Evolutionary conservation across 2,797 vertebrate species (phyloP), one percentile per base, ranked within the genome.

Genomic region (Hipposideros larvatus): DNA sequence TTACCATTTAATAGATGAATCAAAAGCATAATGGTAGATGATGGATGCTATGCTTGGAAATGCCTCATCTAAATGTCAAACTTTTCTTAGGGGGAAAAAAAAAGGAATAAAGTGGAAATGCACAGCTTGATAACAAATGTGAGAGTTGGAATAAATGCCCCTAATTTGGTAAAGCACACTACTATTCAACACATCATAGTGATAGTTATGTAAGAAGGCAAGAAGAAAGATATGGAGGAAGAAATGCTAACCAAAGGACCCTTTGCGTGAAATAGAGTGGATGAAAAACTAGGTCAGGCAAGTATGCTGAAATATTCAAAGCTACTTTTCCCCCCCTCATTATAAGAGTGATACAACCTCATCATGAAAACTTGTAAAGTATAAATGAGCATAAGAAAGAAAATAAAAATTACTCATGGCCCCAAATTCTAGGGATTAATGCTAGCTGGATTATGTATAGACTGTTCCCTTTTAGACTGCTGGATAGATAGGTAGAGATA

Each of bases 1-100:
- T 90, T 70, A 88, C 41, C 66, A 77, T 91, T 90, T 93, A 79
- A 78, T 74, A 96, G 80, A 86, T 74, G 41, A 73, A 85, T 92
- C 86, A 83, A 92, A 92, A 83, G 51, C 78, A 51, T 53, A 87
- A 80, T 73, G 46, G 63, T 51, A 86, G 53, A 51, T 79, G 82
- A 92, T 11, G 8, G 74, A 85, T 91, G 43, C 46, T 41, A 41
- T 43, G 34, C 82, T 59, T 88, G 46, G 41, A 83, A 95, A 75
- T 71, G 34, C n/a, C 78, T 96, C 82, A 63, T 24, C 28, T 71
- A 65, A 96, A 96, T 78, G 82, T 82, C 78, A 87, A 71, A 85
- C 5, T n/a, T 87, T 37, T 57, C 21, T 96, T 53, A 19, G 73
- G 13, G 37, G 16, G n/a, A 5, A n/a, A 28, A 31, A 5, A n/a